These are phyloP conservation scores for Hyles lineata DNA, from an alignment of 2,888 invertebrate genomes.

Conservation along the genomic window DNA sequence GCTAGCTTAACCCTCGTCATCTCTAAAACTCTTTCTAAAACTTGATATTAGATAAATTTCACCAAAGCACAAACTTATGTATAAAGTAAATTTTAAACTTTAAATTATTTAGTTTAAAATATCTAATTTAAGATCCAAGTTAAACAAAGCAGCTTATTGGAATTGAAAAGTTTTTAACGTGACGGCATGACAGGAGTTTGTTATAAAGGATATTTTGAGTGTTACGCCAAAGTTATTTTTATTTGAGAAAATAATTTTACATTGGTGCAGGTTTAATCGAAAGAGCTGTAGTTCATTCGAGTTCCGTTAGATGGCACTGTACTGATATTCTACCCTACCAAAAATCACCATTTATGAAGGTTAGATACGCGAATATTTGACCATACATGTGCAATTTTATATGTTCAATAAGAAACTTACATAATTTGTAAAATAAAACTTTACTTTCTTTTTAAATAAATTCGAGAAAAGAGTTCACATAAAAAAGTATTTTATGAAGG, in stretches of 20 bases:
- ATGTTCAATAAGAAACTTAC: no score
- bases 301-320: no score
- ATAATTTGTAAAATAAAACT: no score
- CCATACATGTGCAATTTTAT: no score
- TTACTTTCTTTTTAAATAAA: neutral
- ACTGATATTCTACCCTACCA: no score
- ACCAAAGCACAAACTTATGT: neutral
- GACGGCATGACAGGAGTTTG: slow-evolving; percentile 1
- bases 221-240: neutral
- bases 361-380: neutral
- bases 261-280: neutral
- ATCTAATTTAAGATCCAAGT: slow-evolving; percentile 5
- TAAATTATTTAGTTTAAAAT: slow-evolving; percentile 12
- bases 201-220: neutral
- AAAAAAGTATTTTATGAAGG: neutral
- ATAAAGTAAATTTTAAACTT: slow-evolving; percentile 6
- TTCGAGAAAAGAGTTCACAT: neutral
- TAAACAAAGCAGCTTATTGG: slow-evolving; percentile 4
- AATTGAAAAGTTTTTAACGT: slow-evolving; percentile 10
- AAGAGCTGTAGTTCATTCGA: no score
- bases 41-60: slow-evolving; percentile 18
- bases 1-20: slow-evolving; percentile 6
- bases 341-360: no score
- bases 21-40: slow-evolving; percentile 2
- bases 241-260: neutral